Conservation (phyloP, 2,888 invertebrate species). For the Hyppa rectilinea region DNA sequence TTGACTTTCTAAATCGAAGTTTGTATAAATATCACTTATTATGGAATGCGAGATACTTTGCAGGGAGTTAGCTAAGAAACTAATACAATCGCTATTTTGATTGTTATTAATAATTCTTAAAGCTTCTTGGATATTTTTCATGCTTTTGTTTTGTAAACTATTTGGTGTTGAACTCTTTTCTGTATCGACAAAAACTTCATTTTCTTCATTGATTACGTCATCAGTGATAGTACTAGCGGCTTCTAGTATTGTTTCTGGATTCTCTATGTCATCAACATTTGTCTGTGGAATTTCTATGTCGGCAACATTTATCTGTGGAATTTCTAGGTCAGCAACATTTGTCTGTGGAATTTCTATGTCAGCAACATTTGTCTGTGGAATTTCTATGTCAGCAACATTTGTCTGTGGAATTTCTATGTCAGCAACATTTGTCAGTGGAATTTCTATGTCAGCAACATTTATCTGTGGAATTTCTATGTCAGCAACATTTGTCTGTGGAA, state of each 20-base stretch:
- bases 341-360: conserved; percentile 37
- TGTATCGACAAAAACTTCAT: background rate
- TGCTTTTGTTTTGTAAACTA: conserved; percentile 7
- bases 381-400: background rate
- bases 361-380: background rate
- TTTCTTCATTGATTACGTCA: background rate
- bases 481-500: background rate
- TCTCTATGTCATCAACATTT: background rate
- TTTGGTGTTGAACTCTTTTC: background rate
- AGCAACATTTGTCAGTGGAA: background rate
- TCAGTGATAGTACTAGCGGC: background rate
- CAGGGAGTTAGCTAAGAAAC: conserved; percentile 34
- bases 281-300: too few species aligned
- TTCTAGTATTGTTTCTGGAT: background rate
- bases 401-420: conserved; percentile 37
- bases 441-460: background rate
- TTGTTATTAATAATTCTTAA: conserved; percentile 64
- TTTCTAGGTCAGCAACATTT: background rate
- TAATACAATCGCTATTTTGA: conserved; percentile 33
- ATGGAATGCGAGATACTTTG: conserved; percentile 26
- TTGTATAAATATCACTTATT: background rate
- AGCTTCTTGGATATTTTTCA: conserved; percentile 59
- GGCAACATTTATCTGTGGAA: background rate
- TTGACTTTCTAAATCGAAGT: background rate
- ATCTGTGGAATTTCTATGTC: conserved; percentile 36